phyloP scores from a whole-genome alignment of 1,140 invertebrate genomes.

The Bombus picipes region DNA sequence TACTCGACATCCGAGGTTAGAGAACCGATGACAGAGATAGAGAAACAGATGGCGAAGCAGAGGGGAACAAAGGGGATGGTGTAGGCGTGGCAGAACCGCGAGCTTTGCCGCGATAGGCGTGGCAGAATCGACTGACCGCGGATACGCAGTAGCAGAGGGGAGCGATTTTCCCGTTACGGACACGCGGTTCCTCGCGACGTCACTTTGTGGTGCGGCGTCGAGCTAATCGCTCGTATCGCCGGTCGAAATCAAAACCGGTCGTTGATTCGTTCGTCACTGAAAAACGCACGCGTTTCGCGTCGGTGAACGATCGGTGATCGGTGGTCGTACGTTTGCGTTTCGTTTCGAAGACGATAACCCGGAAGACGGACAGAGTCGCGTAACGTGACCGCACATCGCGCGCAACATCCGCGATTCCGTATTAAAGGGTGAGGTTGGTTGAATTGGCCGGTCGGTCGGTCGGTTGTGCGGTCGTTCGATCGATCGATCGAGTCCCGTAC shows the following conservation, averaged over 20 bases:
- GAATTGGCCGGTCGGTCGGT: background rate
- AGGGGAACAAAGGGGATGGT: constrained; percentile 51
- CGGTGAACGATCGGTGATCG: background rate
- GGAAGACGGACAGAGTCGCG: background rate
- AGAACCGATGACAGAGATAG: background rate
- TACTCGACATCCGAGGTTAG: too few relatives aligned
- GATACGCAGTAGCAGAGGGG: constrained; percentile 61
- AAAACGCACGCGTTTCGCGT: too few relatives aligned
- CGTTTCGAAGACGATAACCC: too few relatives aligned
- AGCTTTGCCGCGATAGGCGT: constrained; percentile 62
- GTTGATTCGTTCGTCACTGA: background rate
- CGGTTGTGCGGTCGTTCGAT: constrained; percentile 11
- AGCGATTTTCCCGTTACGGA: constrained; percentile 66
- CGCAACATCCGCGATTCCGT: background rate
- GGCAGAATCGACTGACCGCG: constrained; percentile 62
- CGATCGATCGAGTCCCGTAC: constrained; percentile 22
- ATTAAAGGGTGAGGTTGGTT: too few relatives aligned
- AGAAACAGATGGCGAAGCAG: constrained; percentile 13
- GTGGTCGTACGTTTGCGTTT: background rate
- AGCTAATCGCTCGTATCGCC: constrained; percentile 62
- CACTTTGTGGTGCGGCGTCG: constrained; percentile 72
- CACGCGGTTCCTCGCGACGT: constrained; percentile 70
- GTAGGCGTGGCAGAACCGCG: constrained; percentile 68
- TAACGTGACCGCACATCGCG: background rate
- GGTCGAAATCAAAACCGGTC: constrained; percentile 18